These are phyloP conservation scores for Sisyra nigra DNA, from an alignment of 2,888 invertebrate genomes.

Conservation along the genomic window DNA sequence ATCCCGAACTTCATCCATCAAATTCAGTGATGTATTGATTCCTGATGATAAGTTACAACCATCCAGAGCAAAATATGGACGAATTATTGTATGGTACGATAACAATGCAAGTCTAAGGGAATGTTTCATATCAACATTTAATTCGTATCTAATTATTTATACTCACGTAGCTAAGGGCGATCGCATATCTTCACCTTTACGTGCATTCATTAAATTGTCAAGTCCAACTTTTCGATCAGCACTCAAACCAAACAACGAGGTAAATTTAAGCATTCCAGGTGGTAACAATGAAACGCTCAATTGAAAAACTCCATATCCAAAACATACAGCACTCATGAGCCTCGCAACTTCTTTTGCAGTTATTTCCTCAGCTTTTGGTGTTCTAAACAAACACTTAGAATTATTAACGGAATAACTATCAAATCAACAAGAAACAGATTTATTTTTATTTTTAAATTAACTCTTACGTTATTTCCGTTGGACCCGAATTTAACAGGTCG, in stretches of 20 bases:
- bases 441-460: no score
- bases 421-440: no score
- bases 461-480: background rate
- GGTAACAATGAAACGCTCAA: constrained; percentile 49
- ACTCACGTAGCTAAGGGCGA: constrained; percentile 47
- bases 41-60: constrained; percentile 41
- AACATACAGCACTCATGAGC: constrained; percentile 50
- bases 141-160: background rate
- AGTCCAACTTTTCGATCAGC: constrained; percentile 42
- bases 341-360: constrained; percentile 36
- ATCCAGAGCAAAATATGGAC: constrained; percentile 49
- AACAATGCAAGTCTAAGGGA: constrained; percentile 34
- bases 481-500: constrained; percentile 1
- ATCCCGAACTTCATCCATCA: constrained; percentile 33
- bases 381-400: no score
- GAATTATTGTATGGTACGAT: constrained; percentile 53
- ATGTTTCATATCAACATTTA: constrained; percentile 6
- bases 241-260: constrained; percentile 47
- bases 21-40: constrained; percentile 31
- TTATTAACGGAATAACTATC: no score
- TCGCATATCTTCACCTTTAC: constrained; percentile 45
- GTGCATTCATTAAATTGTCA: constrained; percentile 39
- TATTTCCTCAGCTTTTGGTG: constrained; percentile 16
- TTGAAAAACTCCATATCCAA: constrained; percentile 54
- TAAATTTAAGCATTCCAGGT: constrained; percentile 39